These are phyloP conservation scores for Rafetus swinhoei DNA, from an alignment of 2,113 vertebrate species.

Conservation along the genomic window DNA sequence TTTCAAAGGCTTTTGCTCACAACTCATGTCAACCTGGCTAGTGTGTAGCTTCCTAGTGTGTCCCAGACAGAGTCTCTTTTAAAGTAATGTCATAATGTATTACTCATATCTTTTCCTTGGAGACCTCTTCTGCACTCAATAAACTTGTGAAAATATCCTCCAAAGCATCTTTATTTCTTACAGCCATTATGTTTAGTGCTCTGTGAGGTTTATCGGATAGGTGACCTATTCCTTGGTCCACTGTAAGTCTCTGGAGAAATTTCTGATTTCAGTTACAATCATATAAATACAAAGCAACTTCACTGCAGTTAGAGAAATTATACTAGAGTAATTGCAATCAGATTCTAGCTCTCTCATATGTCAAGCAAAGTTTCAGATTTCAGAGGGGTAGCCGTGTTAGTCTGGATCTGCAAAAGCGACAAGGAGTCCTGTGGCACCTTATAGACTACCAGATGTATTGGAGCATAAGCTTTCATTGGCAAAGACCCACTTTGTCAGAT, in stretches of 20 bases:
- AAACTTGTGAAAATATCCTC: constrained; percentile 70
- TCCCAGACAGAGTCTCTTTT: constrained; percentile 66
- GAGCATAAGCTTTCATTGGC: too few species aligned
- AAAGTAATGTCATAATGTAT: constrained; percentile 62
- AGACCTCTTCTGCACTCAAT: constrained; percentile 65
- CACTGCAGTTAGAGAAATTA: neutral
- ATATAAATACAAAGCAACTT: neutral
- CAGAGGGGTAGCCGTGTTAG: too few species aligned
- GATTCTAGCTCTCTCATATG: neutral
- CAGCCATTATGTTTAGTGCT: neutral
- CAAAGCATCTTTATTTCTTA: constrained; percentile 50
- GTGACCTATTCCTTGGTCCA: neutral
- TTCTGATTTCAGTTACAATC: neutral
- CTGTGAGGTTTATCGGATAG: neutral
- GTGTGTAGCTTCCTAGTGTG: constrained; percentile 68
- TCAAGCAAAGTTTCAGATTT: neutral
- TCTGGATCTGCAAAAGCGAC: too few species aligned
- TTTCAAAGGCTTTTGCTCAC: constrained; percentile 75
- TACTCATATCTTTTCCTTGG: constrained; percentile 66
- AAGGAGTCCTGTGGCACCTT: too few species aligned
- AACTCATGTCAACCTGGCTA: constrained; percentile 76
- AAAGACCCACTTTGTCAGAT: too few species aligned
- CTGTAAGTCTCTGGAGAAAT: neutral
- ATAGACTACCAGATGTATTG: too few species aligned
- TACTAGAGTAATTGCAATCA: neutral